Conservation (phyloP, 1,140 invertebrate genomes). For the Lineus longissimus region DNA sequence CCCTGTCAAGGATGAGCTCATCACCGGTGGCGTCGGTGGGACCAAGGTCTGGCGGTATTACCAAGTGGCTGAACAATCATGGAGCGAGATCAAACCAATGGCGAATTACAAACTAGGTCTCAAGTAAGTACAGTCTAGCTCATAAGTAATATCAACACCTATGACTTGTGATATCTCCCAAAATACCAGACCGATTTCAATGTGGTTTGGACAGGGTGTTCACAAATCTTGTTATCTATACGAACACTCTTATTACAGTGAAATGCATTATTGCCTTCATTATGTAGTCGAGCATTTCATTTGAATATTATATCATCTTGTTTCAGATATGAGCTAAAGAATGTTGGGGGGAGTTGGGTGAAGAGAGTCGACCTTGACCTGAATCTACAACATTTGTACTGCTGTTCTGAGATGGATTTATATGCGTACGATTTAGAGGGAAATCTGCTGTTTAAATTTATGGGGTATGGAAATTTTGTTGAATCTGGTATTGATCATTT, state of each 20-base stretch:
- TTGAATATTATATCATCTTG: too few relatives aligned
- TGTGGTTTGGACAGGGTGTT: too few relatives aligned
- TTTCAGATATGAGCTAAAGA: conserved; percentile 40
- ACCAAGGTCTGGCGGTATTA: conserved; percentile 50
- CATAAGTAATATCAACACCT: too few relatives aligned
- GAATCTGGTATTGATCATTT: too few relatives aligned
- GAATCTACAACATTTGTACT: conserved; percentile 46
- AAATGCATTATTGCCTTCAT: too few relatives aligned
- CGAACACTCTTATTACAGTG: too few relatives aligned
- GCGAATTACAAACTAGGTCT: conserved; percentile 45
- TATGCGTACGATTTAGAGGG: conserved; percentile 46
- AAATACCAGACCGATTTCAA: too few relatives aligned
- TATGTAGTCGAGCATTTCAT: too few relatives aligned
- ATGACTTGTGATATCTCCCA: too few relatives aligned
- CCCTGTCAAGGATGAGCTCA: conserved; percentile 49
- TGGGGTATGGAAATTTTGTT: conserved; percentile 26
- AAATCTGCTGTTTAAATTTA: conserved; percentile 41
- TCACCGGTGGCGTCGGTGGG: conserved; percentile 51
- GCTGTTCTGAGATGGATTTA: conserved; percentile 49
- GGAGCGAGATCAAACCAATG: conserved; percentile 40
- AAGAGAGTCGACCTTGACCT: conserved; percentile 49
- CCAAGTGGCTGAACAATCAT: conserved; percentile 35
- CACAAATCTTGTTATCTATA: not conserved
- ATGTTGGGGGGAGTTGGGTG: conserved; percentile 52
- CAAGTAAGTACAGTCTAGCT: conserved; percentile 35